Conservation (phyloP, 1,140 invertebrate genomes). For the Macrobrachium rosenbergii region DNA sequence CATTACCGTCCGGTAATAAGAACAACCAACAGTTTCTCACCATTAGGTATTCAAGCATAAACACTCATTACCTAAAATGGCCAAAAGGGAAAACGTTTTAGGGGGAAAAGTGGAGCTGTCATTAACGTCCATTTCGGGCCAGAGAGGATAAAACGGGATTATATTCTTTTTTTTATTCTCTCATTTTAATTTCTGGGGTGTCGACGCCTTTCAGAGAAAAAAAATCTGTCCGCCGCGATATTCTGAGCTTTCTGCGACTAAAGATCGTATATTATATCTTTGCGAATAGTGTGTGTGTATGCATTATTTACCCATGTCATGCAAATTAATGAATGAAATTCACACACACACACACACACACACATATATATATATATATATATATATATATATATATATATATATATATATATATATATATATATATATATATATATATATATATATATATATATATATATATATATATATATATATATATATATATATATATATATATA, state of each 20-base stretch:
- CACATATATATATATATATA: not conserved
- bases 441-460: conserved; percentile 16
- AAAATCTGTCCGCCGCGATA: not conserved
- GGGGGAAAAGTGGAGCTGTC: too few species aligned
- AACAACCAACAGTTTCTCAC: too few species aligned
- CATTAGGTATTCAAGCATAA: too few species aligned
- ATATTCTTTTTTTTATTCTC: too few species aligned
- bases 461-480: conserved; percentile 12
- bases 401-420: conserved; percentile 7
- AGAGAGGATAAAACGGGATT: too few species aligned
- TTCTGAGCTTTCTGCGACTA: not conserved
- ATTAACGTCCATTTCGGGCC: too few species aligned
- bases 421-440: conserved; percentile 16
- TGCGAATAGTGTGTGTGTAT: not conserved
- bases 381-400: not conserved
- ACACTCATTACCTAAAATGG: too few species aligned
- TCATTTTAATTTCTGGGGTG: too few species aligned
- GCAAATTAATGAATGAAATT: not conserved
- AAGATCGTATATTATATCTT: not conserved
- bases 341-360: not conserved
- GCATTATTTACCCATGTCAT: not conserved
- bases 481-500: conserved; percentile 14
- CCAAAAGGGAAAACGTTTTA: too few species aligned
- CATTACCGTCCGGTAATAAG: too few species aligned
- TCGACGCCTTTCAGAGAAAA: too few species aligned